Percentiles rank a stretch among this genome's conserved stretches.
Conservation (phyloP, 30 jellyfish, hydroid and myxozoan species). For the Pseudorhiza aurosa region DNA sequence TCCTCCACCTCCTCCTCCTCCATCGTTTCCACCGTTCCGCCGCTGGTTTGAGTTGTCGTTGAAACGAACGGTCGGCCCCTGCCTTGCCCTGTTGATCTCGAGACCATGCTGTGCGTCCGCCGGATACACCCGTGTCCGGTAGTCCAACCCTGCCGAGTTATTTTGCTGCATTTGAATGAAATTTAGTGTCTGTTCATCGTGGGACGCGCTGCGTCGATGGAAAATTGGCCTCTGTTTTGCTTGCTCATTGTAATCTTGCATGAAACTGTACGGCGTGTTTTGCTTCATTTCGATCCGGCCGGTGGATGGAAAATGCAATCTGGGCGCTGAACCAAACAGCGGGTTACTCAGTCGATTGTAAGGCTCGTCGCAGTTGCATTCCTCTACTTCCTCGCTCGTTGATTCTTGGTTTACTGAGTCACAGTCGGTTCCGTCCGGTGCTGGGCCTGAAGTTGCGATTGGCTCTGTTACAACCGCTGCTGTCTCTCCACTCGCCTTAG, state of each 20-base stretch:
- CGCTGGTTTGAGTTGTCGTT: neutral
- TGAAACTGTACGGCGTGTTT: neutral
- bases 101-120: neutral
- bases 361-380: neutral
- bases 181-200: conserved; percentile 46
- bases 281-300: conserved; percentile 38
- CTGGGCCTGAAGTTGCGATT: neutral
- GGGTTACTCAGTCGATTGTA: conserved; percentile 24
- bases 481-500: neutral
- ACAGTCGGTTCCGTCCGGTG: neutral
- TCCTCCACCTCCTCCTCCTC: neutral
- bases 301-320: conserved; percentile 4
- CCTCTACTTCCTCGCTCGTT: neutral
- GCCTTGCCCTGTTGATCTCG: neutral
- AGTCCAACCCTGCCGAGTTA: neutral
- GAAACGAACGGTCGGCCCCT: conserved; percentile 30
- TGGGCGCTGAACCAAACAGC: conserved; percentile 68
- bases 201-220: conserved; percentile 51
- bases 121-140: conserved; percentile 20
- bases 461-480: neutral
- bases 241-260: neutral
- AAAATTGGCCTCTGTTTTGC: neutral
- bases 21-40: neutral
- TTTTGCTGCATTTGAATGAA: conserved; percentile 30
- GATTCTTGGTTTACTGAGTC: neutral